Evolutionary conservation across 2,888 invertebrate genomes (phyloP), one percentile per base, ranked within the genome.

Genomic region (Tineola bisselliella): DNA sequence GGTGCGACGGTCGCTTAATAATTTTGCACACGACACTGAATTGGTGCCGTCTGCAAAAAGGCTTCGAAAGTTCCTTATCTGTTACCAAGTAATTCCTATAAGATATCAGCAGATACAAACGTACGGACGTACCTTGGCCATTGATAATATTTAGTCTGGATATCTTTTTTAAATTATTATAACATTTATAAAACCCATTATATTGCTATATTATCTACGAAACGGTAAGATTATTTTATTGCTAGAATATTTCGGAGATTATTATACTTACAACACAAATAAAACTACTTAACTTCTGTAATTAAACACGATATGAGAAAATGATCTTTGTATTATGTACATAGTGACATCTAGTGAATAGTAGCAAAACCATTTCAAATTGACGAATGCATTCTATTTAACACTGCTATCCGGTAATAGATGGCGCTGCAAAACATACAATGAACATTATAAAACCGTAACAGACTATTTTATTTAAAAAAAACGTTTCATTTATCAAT

Each of bases 301-400:
- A 43, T 43, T 43, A 43, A 43, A 43, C 13, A 43, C 8, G 8
- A 5, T 43, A 43, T 8, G 43, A n/a, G n/a, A 43, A 12, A 43
- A 43, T 8, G 43, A 43, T 8, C 8, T n/a, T n/a, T n/a, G n/a
- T n/a, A n/a, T n/a, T n/a, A n/a, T n/a, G n/a, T 3, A 12, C 43
- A 5, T 67, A 66, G 62, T 63, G 78, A 69, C 79, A 75, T 74
- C 80, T 80, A 67, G 62, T 62, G 72, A 13, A 17, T 17, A 71
- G 63, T 70, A 67, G 74, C 61, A 11, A 15, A 56, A 63, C 19
- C 54, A 61, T 12, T 30, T 43, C 31, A 54, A 54, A 54, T n/a
- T 3, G 1, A 18, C 25, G 12, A 8, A 12, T 8, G 25, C 5
- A 19, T 13, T 4, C 11, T 10, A 8, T 19, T 8, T 6, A 54